Evolutionary conservation across 2,888 invertebrate genomes (phyloP), one percentile per base, ranked within the genome.

Genomic region (Drosophila demipolita): DNA sequence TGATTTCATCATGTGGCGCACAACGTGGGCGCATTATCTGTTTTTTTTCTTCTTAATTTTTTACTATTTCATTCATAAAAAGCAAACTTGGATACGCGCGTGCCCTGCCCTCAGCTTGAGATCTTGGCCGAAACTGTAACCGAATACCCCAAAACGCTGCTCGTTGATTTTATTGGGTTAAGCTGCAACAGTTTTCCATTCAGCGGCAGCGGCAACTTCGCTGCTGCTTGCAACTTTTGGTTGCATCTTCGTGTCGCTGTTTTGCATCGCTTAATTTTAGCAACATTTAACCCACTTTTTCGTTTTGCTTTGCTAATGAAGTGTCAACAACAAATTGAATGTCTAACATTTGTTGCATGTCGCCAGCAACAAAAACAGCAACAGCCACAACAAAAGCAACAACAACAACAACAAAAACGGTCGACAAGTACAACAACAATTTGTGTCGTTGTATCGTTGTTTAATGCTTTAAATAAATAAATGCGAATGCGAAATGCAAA

Each of bases 241-340:
- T 70, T 72, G 78, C 87, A 82, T 78, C 80, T 75, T 73, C 49
- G 64, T 64, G 60, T 59, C 70, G 52, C 38, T 70, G 68, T 59
- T 59, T 66, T 65, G 74, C 66, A 57, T 70, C 72, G 73, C 81
- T 89, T 89, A 90, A 90, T 89, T 86, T 90, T 87, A 87, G 87
- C 90, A 87, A 87, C 87, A 87, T 91, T 91, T 91, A 92, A 91
- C 91, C 91, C 80, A 91, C 84, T 82, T 92, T 84, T 77, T 73
- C 73, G 75, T 85, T 42, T 57, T 15, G 57, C 20, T 57, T 83
- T 90, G 82, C 92, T 92, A 91, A 91, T 91, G 91, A 91, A 91
- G 91, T 91, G 91, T 92, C 91, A 92, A 87, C 91, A 87, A 91
- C 90, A 91, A 91, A 91, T 89, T 83, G 91, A 92, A 91, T 92